Evolutionary conservation across 2,797 vertebrate genomes (phyloP).

Genomic region (Sebastes diploproa): DNA sequence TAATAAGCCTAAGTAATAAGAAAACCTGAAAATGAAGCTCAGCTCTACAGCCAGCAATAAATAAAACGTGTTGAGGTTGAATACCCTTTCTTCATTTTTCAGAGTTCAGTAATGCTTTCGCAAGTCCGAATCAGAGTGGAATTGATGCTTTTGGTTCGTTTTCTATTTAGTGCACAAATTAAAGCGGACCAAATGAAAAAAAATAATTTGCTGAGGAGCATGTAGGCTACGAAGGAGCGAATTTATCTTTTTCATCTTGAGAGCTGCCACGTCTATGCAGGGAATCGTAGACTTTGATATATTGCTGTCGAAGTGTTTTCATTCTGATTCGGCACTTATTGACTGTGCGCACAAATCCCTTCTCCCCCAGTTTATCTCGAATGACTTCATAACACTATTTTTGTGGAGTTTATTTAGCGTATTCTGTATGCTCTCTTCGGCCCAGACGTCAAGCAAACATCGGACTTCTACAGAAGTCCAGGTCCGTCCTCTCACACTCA

Average conservation of each 20-base stretch:
- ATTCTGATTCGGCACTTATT: too few relatives aligned
- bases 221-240: not conserved
- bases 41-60: not conserved
- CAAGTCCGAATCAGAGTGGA: not conserved
- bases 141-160: not conserved
- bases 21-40: slow-evolving; percentile 18
- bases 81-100: not conserved
- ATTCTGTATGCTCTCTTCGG: too few relatives aligned
- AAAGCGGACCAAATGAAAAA: not conserved
- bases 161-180: not conserved
- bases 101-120: not conserved
- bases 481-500: too few relatives aligned
- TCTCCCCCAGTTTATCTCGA: not conserved
- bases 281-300: not conserved
- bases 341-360: not conserved
- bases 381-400: not conserved
- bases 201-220: not conserved
- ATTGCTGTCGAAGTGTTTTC: not conserved
- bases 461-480: too few relatives aligned
- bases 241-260: not conserved
- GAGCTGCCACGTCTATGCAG: not conserved
- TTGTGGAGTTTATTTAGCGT: not conserved
- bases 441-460: too few relatives aligned
- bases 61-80: not conserved
- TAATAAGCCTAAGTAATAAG: not conserved